Base-by-base conservation (phyloP, 2,113 vertebrate species). In the Crotophaga sulcirostris region DNA sequence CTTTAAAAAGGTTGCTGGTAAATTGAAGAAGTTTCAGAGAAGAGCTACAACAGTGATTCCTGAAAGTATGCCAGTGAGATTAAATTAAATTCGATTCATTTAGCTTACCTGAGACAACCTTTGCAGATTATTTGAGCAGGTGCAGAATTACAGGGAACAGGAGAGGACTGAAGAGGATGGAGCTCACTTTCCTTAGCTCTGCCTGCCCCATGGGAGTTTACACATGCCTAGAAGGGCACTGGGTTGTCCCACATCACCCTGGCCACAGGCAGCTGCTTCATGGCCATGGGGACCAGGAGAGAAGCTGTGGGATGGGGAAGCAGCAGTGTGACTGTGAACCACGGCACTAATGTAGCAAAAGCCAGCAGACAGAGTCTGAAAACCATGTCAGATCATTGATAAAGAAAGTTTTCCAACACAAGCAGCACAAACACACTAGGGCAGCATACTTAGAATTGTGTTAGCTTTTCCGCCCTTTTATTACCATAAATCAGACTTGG, bases 401-500 rank as follows among this genome's bases (percentile, higher is more conserved):
- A 89, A 83, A 77, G 29, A 9, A 34, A 55, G 9, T 49, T 87
- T 76, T 64, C 66, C n/a, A 60, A 5, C 33, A 36, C 1, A 6
- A 58, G 21, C 0, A 0, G 11, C 62, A 85, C 33, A 25, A 38
- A 44, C 36, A 8, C 59, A n/a, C 36, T 28, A 40, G 15, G 19
- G 23, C n/a, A 86, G 51, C 1, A 2, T 17, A n/a, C 7, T 67
- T 64, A 44, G 6, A 52, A 19, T 34, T 25, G 20, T 3, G 0
- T 4, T 69, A n/a, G n/a, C 47, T 67, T 94, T 87, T 72, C 81
- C 67, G 20, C 55, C 38, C 9, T 69, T 76, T 77, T 33, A 13
- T 40, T 76, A 20, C 42, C 20, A 5, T 69, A 87, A 92, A 56
- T 45, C 15, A 58, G 16, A 36, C 17, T 73, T 4, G 0, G 5